Percentiles rank a stretch among this genome's conserved stretches.
Conservation (phyloP, 1,140 invertebrate genomes). For the Cecropterus lyciades region DNA sequence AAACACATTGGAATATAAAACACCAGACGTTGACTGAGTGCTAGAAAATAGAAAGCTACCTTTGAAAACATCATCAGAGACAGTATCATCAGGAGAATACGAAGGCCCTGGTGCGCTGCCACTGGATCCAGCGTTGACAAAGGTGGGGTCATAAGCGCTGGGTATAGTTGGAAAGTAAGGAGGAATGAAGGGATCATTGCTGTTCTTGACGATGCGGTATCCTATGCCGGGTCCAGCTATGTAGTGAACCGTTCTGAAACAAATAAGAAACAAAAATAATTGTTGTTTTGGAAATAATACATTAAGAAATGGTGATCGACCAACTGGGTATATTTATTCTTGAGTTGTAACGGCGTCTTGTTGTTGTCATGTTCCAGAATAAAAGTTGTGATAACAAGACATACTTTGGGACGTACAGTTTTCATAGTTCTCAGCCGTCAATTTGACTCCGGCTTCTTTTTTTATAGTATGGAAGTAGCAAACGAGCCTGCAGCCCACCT, state of each 20-base stretch:
- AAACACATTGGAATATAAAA: background rate
- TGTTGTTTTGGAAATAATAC: too few relatives aligned
- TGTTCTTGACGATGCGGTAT: slow-evolving; percentile 88
- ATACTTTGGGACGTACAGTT: too few relatives aligned
- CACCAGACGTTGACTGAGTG: slow-evolving; percentile 37
- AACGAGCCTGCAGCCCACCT: too few relatives aligned
- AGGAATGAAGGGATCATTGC: slow-evolving; percentile 84
- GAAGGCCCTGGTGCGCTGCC: slow-evolving; percentile 44
- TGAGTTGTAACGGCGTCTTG: too few relatives aligned
- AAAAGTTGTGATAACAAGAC: too few relatives aligned
- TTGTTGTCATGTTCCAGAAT: too few relatives aligned
- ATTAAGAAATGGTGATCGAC: too few relatives aligned
- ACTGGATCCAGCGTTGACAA: slow-evolving; percentile 67
- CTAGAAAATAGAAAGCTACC: slow-evolving; percentile 46
- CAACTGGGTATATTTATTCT: too few relatives aligned
- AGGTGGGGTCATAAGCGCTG: slow-evolving; percentile 77
- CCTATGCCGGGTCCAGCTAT: slow-evolving; percentile 90
- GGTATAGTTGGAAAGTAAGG: slow-evolving; percentile 78
- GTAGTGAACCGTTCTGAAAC: slow-evolving; percentile 87
- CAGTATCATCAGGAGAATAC: slow-evolving; percentile 67
- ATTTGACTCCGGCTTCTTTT: too few relatives aligned
- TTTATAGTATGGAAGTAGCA: too few relatives aligned
- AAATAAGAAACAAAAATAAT: background rate
- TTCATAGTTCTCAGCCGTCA: too few relatives aligned
- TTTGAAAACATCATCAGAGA: slow-evolving; percentile 75